Evolutionary conservation across 2,113 vertebrate genomes (phyloP), one percentile per base, ranked within the genome.

Genomic region (Semicossyphus pulcher): DNA sequence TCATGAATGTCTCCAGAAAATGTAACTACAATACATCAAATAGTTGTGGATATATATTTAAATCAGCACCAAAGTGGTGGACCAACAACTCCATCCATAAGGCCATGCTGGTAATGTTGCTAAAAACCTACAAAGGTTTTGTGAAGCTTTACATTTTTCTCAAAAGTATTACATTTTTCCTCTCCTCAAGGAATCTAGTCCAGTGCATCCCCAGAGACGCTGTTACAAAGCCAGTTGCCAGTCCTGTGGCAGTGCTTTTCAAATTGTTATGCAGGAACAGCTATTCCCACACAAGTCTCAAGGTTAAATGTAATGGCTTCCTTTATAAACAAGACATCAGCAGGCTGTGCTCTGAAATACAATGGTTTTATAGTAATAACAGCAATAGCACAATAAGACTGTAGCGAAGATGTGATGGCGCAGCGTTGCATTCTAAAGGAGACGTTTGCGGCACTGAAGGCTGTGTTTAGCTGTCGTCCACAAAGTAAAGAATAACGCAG

Each of bases 291-390:
- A 73, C 16, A 66, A 64, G 56, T 54, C 53, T 83, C 85, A 86
- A 88, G 84, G 86, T 88, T 80, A 88, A 73, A 62, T 32, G 31
- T 58, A 75, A 88, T 51, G 60, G 68, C 60, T 83, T 59, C 28
- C 68, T 87, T 71, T 81, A 54, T 58, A 78, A 80, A 78, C 69
- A 90, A 84, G 54, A 76, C 77, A 74, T 80, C 78, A 81, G 59
- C 67, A 60, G 34, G 56, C 56, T 62, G 57, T 49, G 64, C 31
- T 77, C 25, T 68, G 31, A 71, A 85, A 84, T 36, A 63, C 52
- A 78, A 62, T 53, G 47, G 9, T 77, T 70, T 76, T 73, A 69
- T 64, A 39, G 75, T 47, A 73, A 86, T 75, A 63, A 72, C 68
- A 59, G 51, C 34, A 80, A 71, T 37, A 39, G 47, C 16, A 76